phyloP scores from a whole-genome alignment of 2,113 vertebrate genomes.

The Lanius ludovicianus region DNA sequence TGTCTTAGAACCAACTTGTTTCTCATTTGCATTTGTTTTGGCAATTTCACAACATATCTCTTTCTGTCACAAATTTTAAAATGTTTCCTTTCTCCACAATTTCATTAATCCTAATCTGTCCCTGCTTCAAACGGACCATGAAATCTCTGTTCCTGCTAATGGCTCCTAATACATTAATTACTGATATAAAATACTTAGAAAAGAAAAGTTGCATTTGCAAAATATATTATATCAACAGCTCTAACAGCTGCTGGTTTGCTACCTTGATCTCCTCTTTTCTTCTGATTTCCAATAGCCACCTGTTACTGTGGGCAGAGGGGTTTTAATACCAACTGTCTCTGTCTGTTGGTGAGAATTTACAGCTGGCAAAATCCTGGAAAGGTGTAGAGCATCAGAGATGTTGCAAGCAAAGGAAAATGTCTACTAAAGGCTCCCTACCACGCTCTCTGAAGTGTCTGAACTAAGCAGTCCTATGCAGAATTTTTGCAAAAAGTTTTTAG shows the following conservation, averaged over 20 bases:
- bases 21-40: background rate
- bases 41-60: background rate
- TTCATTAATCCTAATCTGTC: background rate
- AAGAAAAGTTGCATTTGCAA: background rate
- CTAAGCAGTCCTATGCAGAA: background rate
- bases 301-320: background rate
- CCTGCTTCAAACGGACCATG: background rate
- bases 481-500: background rate
- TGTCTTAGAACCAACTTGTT: background rate
- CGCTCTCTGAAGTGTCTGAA: background rate
- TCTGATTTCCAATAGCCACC: background rate
- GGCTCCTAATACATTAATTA: background rate
- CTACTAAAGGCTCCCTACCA: background rate
- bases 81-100: background rate
- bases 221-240: background rate
- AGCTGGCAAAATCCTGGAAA: background rate
- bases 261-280: background rate
- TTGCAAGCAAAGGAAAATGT: background rate
- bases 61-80: background rate
- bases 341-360: background rate
- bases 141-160: background rate
- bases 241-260: slow-evolving; percentile 8
- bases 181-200: background rate
- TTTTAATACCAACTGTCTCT: background rate
- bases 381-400: background rate